Conservation (phyloP, 1,140 invertebrate genomes). For the Eriocheir sinensis region DNA sequence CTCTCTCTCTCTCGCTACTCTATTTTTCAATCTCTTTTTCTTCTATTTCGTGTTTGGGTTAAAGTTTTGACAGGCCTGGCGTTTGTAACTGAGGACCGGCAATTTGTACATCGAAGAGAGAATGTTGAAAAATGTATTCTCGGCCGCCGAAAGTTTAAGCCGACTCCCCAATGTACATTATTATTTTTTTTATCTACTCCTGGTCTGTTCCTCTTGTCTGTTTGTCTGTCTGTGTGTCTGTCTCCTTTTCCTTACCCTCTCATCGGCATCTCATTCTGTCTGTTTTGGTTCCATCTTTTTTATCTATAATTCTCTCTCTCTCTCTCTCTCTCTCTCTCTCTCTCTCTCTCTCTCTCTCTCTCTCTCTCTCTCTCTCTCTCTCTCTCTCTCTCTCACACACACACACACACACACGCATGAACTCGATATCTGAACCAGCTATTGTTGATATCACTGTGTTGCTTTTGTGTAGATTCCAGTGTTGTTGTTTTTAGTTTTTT, state of each 20-base stretch:
- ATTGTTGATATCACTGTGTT: too few relatives aligned
- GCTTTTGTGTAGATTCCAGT: too few relatives aligned
- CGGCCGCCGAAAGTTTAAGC: background rate
- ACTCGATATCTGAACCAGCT: background rate
- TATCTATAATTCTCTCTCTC: background rate
- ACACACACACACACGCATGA: background rate
- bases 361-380: background rate
- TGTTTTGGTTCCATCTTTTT: background rate
- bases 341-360: background rate
- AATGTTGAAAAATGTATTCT: background rate
- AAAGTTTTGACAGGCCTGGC: constrained; percentile 26
- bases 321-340: background rate
- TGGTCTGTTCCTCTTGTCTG: background rate
- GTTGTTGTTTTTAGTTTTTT: too few relatives aligned
- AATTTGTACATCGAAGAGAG: background rate
- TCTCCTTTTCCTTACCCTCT: too few relatives aligned
- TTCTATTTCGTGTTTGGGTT: background rate
- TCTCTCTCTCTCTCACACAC: constrained; percentile 30
- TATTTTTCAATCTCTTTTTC: background rate
- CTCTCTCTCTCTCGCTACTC: too few relatives aligned
- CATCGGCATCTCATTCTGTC: too few relatives aligned
- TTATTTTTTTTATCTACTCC: too few relatives aligned
- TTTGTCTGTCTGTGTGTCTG: too few relatives aligned
- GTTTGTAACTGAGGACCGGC: background rate
- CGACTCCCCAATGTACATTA: too few relatives aligned